Evolutionary conservation across 2,113 vertebrate genomes (phyloP).

Genomic region (Myxocyprinus asiaticus): DNA sequence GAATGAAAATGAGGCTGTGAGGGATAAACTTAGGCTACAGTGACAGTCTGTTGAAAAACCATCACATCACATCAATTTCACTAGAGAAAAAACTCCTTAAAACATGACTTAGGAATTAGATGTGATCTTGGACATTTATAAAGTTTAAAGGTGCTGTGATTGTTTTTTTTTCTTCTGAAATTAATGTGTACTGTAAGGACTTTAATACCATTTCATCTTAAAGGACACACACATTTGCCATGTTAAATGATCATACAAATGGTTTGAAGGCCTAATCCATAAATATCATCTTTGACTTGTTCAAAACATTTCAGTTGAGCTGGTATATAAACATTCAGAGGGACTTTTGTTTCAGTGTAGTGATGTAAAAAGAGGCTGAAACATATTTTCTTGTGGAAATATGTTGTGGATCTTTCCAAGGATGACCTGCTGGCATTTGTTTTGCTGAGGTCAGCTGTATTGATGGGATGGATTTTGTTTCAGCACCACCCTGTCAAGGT

Average conservation of each 20-base stretch:
- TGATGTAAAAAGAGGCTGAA: background rate
- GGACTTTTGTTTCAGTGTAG: background rate
- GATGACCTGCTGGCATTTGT: background rate
- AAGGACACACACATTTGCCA: background rate
- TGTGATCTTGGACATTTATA: too few relatives aligned
- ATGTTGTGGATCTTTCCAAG: background rate
- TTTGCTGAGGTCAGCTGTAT: conserved; percentile 27
- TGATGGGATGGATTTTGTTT: background rate
- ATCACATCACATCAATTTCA: too few relatives aligned
- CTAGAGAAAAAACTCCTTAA: too few relatives aligned
- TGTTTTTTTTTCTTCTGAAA: too few relatives aligned
- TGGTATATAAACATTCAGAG: background rate
- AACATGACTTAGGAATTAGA: too few relatives aligned
- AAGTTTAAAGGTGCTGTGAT: background rate
- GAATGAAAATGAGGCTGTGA: too few relatives aligned
- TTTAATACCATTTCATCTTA: background rate
- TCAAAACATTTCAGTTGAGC: background rate
- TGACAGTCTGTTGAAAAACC: too few relatives aligned
- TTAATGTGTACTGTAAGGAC: too few relatives aligned
- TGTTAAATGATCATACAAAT: background rate
- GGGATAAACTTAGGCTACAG: too few relatives aligned
- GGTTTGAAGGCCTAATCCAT: background rate
- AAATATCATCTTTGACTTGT: background rate
- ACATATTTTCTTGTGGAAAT: background rate
- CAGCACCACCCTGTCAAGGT: background rate